Evolutionary conservation across 2,888 invertebrate species (phyloP), one percentile per base, ranked within the genome.

Genomic region (Cheilosia urbana): DNA sequence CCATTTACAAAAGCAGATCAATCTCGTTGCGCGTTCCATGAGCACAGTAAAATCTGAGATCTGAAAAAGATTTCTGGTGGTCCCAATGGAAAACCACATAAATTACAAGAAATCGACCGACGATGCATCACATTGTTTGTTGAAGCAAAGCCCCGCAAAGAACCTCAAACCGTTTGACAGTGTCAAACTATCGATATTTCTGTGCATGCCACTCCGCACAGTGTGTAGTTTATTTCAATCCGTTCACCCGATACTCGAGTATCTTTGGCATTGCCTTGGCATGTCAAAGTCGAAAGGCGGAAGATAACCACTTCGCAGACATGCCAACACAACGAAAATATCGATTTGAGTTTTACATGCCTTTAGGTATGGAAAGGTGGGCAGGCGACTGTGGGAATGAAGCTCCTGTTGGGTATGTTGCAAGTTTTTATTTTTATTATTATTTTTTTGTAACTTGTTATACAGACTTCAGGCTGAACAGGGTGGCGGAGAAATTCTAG

Each of bases 171-270:
- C 24, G 21, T 51, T 51, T 51, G 51, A 51, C 11, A 5, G 51
- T 51, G 51, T 51, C 24, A 51, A 21, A 51, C 24, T 51, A 51
- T 51, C 24, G 51, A 51, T 51, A 21, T 15, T 51, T 51, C 51
- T 51, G 47, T 45, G n/a, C 1, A 7, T 4, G 17, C n/a, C 6
- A 45, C n/a, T 7, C 45, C 7, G n/a, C 45, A 45, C n/a, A 0
- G 27, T 27, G 30, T 30, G 19, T 21, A 7, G 51, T 51, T 51
- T 51, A 51, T 51, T 27, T 51, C 51, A 51, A 51, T 51, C 51
- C 51, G 24, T 51, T 51, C 51, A 24, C 21, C 21, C 27, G 51
- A 15, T 51, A 51, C 51, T 24, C 13, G 51, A 15, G 21, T 51
- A 51, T 24, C 19, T 24, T 51, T 47, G 37, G 37, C 37, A 4